phyloP scores from a whole-genome alignment of 2,888 invertebrate genomes.

The Orthosia cruda region DNA sequence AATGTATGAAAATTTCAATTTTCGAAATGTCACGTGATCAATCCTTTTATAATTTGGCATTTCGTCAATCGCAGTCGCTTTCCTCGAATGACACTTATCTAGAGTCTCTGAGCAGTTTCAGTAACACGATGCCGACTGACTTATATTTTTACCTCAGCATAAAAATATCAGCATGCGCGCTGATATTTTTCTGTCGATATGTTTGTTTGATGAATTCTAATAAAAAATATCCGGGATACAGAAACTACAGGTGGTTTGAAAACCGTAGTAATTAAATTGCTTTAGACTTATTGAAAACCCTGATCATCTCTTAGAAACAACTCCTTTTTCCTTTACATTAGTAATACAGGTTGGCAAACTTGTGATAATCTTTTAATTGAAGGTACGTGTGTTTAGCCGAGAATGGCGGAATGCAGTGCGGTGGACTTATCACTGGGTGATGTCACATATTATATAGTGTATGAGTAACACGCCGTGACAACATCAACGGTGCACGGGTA shows the following conservation, averaged over 20 bases:
- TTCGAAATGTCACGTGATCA: too few relatives aligned
- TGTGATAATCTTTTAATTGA: conserved; percentile 67
- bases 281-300: too few relatives aligned
- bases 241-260: too few relatives aligned
- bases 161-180: not conserved
- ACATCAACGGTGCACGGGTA: conserved; percentile 59
- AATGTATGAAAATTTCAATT: too few relatives aligned
- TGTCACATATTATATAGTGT: conserved; percentile 66
- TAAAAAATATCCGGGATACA: too few relatives aligned
- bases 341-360: conserved; percentile 14
- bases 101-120: not conserved
- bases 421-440: conserved; percentile 64
- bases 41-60: too few relatives aligned
- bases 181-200: too few relatives aligned
- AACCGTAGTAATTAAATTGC: too few relatives aligned
- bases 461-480: conserved; percentile 73
- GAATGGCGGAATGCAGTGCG: conserved; percentile 71
- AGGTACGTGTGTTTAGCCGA: conserved; percentile 75
- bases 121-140: not conserved
- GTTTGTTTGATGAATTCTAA: too few relatives aligned
- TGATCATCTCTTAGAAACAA: not conserved
- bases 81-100: too few relatives aligned
- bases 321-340: not conserved
- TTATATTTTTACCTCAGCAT: not conserved
- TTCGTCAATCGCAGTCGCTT: too few relatives aligned